A percentile compares a stretch with the other conserved stretches of the same genome.
These are phyloP conservation scores for Propsilocerus akamusi DNA, from an alignment of 1,140 invertebrate species.

Conservation along the genomic window DNA sequence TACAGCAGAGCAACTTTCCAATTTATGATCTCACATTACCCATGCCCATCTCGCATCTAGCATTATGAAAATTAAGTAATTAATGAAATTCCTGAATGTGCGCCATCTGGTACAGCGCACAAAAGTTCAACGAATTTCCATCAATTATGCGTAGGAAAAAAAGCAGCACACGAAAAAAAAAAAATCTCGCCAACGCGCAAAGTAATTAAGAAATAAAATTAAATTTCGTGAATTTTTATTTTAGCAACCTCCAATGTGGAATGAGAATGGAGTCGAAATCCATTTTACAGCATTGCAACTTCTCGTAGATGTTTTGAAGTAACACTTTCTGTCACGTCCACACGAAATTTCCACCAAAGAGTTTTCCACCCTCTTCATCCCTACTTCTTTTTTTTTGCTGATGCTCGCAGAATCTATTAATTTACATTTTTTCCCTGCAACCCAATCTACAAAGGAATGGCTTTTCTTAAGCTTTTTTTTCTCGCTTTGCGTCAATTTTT, in stretches of 20 bases:
- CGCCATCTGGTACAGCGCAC: neutral
- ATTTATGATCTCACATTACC: neutral
- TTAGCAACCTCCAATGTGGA: neutral
- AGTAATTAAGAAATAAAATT: conserved; percentile 4
- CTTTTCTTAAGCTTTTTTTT: neutral
- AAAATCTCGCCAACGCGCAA: neutral
- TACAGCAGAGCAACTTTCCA: neutral
- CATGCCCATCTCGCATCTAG: neutral
- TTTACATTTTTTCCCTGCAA: conserved; percentile 1
- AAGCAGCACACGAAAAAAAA: neutral
- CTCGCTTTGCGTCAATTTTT: neutral
- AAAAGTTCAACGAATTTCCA: neutral
- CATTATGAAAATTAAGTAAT: neutral
- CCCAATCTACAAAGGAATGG: neutral
- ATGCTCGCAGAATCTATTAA: neutral
- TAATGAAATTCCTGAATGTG: neutral
- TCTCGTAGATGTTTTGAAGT: too few relatives aligned
- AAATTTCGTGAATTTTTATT: conserved; percentile 1
- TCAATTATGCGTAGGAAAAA: neutral
- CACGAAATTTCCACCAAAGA: neutral
- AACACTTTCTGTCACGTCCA: conserved; percentile 1
- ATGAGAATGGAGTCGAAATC: neutral
- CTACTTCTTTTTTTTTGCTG: neutral
- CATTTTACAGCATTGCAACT: neutral
- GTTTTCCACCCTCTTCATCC: neutral